Percentiles rank a stretch among this genome's conserved stretches.
phyloP scores from a whole-genome alignment of 2,797 vertebrate genomes.

The Dermochelys coriacea region DNA sequence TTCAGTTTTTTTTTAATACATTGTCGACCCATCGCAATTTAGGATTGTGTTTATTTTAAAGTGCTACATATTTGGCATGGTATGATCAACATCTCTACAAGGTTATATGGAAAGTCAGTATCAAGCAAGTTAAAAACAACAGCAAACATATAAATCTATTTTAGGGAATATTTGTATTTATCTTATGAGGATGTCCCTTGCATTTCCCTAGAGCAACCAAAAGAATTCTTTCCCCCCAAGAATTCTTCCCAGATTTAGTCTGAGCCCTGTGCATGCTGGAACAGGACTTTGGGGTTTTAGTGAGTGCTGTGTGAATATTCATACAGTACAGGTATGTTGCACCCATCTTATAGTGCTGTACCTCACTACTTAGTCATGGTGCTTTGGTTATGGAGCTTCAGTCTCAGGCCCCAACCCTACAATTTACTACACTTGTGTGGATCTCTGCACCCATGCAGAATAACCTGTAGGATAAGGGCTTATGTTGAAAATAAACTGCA shows the following conservation, averaged over 20 bases:
- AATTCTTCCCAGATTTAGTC: neutral
- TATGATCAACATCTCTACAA: neutral
- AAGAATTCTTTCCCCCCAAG: accelerated
- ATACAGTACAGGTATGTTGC: neutral
- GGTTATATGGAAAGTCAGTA: neutral
- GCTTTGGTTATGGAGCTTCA: neutral
- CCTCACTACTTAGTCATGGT: neutral
- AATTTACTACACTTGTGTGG: neutral
- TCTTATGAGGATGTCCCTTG: accelerated
- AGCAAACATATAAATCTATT: neutral
- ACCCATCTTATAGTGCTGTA: neutral
- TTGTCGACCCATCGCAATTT: neutral
- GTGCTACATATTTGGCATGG: neutral
- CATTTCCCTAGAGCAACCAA: neutral
- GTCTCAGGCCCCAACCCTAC: neutral
- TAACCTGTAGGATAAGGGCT: neutral
- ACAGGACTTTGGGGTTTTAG: neutral
- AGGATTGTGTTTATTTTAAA: neutral
- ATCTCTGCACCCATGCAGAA: neutral
- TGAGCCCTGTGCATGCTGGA: neutral
- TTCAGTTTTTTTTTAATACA: neutral
- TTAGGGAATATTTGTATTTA: neutral
- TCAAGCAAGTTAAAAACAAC: accelerated
- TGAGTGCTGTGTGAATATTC: neutral
- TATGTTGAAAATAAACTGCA: neutral